Percentiles rank a stretch among this genome's conserved stretches.
Conservation (phyloP, 2,888 invertebrate genomes). For the Mallateleia sp. region DNA sequence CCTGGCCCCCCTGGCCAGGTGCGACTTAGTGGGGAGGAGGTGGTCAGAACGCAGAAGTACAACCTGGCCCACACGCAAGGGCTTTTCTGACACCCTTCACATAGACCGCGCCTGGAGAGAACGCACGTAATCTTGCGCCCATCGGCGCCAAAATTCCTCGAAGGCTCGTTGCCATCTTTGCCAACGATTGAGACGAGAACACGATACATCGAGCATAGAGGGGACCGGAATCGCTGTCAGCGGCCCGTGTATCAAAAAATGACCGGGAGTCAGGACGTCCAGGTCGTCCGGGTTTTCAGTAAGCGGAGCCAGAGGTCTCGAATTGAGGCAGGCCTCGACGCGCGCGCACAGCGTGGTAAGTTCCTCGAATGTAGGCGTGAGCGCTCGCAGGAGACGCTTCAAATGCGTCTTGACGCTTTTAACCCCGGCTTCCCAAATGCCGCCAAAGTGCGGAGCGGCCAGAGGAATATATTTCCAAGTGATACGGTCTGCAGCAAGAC, state of each 20-base stretch:
- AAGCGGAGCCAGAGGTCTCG: background rate
- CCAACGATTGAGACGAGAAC: background rate
- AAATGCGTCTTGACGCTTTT: too few species aligned
- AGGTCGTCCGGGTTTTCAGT: background rate
- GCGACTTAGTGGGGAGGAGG: background rate
- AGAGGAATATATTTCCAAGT: too few species aligned
- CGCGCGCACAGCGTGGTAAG: too few species aligned
- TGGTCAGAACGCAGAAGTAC: background rate
- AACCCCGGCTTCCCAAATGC: too few species aligned
- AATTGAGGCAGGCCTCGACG: constrained; percentile 18
- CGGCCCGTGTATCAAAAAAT: background rate
- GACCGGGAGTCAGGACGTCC: background rate
- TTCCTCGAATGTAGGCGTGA: too few species aligned
- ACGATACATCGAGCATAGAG: background rate
- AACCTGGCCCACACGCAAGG: background rate
- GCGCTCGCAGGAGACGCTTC: too few species aligned
- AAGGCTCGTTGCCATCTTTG: background rate
- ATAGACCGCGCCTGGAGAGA: background rate
- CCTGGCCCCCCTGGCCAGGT: background rate
- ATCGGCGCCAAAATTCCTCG: background rate
- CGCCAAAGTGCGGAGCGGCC: too few species aligned
- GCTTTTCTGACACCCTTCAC: background rate
- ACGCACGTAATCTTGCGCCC: background rate
- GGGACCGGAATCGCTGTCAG: background rate
- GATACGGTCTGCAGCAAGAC: too few species aligned